phyloP scores from a whole-genome alignment of 2,113 vertebrate genomes.

The Oreocharis arfaki region DNA sequence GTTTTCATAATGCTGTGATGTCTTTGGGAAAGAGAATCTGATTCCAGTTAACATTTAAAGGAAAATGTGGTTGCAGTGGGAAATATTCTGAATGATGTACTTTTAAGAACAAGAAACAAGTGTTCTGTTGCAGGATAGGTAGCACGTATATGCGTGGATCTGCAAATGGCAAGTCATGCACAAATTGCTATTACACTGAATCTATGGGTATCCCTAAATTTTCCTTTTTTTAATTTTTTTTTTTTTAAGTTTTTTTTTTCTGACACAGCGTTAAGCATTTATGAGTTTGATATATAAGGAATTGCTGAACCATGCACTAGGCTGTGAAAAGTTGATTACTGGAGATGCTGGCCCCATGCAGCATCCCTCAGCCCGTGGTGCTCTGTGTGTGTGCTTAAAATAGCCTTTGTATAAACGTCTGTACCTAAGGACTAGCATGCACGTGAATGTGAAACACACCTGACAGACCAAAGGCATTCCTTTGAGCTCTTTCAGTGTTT shows the following conservation, averaged over 20 bases:
- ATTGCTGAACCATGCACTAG: background rate
- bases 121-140: background rate
- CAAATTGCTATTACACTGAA: background rate
- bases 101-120: background rate
- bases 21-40: background rate
- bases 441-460: accelerated
- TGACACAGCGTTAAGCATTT: background rate
- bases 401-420: accelerated
- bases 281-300: background rate
- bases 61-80: background rate
- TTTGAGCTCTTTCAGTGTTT: background rate
- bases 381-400: background rate
- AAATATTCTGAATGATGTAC: background rate
- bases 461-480: background rate
- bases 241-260: too few relatives aligned
- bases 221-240: background rate
- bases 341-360: background rate
- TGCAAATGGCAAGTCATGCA: background rate
- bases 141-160: accelerated
- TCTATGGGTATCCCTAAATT: background rate
- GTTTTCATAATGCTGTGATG: background rate
- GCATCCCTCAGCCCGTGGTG: background rate
- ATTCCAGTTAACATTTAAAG: background rate
- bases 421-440: background rate
- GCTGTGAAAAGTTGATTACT: background rate